These are phyloP conservation scores for Parotia lawesii DNA, from an alignment of 2,113 vertebrate genomes.

Conservation along the genomic window DNA sequence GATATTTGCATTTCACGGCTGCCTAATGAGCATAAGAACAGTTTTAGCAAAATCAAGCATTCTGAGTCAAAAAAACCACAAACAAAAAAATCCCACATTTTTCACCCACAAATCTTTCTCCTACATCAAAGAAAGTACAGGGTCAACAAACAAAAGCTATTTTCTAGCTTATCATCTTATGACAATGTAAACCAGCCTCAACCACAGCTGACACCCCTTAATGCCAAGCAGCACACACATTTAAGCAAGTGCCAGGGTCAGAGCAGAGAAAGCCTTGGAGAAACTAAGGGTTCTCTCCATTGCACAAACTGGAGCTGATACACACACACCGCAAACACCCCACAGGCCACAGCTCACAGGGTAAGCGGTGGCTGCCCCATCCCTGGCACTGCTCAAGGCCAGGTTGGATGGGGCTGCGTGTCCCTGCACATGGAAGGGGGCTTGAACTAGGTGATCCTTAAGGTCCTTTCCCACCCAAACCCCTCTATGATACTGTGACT, in stretches of 20 bases:
- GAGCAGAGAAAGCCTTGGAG: background rate
- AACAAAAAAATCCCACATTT: background rate
- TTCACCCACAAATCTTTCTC: background rate
- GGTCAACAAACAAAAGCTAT: background rate
- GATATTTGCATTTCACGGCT: background rate
- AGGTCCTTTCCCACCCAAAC: background rate
- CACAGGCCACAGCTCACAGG: fast-evolving
- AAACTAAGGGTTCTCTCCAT: background rate
- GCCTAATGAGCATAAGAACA: background rate
- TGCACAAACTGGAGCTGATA: fast-evolving
- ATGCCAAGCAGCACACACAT: background rate
- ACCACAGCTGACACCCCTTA: background rate
- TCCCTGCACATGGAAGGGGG: background rate
- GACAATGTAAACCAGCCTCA: background rate
- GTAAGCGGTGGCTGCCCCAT: background rate
- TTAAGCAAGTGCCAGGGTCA: background rate
- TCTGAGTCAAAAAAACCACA: background rate
- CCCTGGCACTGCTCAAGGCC: background rate
- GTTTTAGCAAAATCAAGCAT: background rate
- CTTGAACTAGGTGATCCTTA: background rate
- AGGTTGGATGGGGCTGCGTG: background rate
- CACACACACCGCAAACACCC: background rate
- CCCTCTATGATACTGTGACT: background rate
- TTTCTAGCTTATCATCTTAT: background rate
- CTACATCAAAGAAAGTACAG: background rate